phyloP scores from a whole-genome alignment of 2,797 vertebrate species.

The Artibeus lituratus region DNA sequence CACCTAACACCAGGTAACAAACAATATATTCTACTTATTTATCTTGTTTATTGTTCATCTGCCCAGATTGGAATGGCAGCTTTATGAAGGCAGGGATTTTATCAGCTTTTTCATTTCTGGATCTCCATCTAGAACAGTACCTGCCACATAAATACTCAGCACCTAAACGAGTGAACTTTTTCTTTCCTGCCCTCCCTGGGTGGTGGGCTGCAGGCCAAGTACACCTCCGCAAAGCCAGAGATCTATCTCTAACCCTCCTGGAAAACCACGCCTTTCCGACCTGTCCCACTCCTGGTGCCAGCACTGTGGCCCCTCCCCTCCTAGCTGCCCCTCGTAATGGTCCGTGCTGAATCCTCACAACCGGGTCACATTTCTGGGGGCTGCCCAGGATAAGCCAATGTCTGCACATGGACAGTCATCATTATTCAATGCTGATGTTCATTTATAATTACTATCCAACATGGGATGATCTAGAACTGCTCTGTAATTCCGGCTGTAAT shows the following conservation, averaged over 20 bases:
- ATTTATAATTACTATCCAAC: neutral
- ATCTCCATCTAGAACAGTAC: neutral
- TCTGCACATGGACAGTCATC: neutral
- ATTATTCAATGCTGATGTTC: neutral
- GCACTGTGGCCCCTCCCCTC: too few species aligned
- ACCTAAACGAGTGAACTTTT: neutral
- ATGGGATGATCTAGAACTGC: neutral
- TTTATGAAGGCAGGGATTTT: neutral
- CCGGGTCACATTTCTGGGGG: neutral
- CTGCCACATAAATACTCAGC: fast-evolving
- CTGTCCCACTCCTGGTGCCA: neutral
- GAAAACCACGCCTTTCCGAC: neutral
- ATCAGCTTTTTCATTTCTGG: neutral
- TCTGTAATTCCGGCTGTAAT: neutral
- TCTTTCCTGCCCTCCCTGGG: neutral
- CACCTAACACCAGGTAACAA: neutral
- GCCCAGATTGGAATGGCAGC: neutral
- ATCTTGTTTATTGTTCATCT: neutral
- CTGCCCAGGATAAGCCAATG: neutral
- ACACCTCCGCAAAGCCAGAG: neutral
- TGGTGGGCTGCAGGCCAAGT: neutral
- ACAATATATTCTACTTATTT: neutral
- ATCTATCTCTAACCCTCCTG: neutral
- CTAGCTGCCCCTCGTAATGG: neutral
- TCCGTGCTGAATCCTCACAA: neutral